Conservation (phyloP, 2,113 vertebrate genomes). For the Trematomus loennbergii region DNA sequence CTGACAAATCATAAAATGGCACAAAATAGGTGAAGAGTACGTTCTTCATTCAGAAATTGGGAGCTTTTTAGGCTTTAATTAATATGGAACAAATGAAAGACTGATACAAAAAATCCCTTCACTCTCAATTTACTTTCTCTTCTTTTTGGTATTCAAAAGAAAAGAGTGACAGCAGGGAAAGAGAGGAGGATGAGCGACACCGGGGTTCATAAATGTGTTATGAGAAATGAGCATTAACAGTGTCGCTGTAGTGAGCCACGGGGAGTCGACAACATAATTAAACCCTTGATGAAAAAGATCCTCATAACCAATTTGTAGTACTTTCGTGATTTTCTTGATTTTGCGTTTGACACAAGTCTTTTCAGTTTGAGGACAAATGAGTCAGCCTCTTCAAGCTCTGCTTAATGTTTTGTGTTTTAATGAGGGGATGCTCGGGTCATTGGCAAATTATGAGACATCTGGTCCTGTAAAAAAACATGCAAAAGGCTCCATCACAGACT, state of each 20-base stretch:
- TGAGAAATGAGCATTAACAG: background rate
- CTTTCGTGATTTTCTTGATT: background rate
- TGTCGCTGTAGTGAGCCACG: background rate
- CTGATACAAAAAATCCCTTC: background rate
- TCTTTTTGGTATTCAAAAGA: background rate
- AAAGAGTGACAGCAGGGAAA: background rate
- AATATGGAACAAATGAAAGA: conserved; percentile 1
- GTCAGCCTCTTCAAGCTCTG: background rate
- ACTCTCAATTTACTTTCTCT: background rate
- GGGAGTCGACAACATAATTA: background rate
- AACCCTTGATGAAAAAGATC: background rate
- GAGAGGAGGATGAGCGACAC: background rate
- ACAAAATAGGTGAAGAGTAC: background rate
- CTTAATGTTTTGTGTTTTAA: background rate
- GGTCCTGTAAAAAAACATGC: no score
- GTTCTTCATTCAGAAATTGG: background rate
- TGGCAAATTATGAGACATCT: no score
- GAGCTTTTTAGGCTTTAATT: background rate
- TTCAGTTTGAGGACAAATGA: background rate
- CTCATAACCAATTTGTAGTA: background rate
- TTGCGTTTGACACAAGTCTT: background rate
- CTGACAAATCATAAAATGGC: background rate
- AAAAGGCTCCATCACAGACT: no score
- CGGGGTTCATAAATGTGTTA: background rate
- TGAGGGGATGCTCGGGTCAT: background rate